Percentiles rank a stretch among this genome's conserved stretches.
phyloP scores from a whole-genome alignment of 2,797 vertebrate genomes.

The Rhincodon typus region DNA sequence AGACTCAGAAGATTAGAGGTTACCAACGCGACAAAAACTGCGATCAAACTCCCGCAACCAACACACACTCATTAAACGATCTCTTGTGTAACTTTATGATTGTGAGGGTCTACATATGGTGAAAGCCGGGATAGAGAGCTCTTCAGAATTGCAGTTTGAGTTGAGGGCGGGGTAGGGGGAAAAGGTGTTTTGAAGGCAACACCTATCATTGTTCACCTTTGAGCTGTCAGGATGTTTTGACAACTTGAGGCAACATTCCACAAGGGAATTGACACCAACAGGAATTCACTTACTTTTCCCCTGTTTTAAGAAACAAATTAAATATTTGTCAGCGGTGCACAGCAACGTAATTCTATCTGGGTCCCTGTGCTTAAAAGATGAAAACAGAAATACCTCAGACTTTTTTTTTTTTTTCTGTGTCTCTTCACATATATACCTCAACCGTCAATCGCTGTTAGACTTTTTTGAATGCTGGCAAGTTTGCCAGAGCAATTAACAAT shows the following conservation, averaged over 20 bases:
- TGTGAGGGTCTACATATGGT: background rate
- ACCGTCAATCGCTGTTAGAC: background rate
- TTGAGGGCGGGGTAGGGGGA: background rate
- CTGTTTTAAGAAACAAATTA: background rate
- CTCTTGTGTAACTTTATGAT: background rate
- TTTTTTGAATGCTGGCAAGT: background rate
- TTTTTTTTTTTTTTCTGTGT: background rate
- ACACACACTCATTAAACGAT: background rate
- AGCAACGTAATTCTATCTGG: background rate
- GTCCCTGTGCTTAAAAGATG: background rate
- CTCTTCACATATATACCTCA: slow-evolving; percentile 16
- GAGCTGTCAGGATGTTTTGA: background rate
- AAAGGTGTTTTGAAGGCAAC: background rate
- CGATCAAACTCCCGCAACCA: background rate
- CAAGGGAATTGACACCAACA: background rate
- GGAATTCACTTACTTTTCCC: background rate
- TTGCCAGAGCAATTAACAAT: background rate
- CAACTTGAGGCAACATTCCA: background rate
- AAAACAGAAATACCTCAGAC: slow-evolving; percentile 5
- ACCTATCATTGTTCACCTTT: background rate
- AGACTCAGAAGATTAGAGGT: background rate
- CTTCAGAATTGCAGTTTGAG: background rate
- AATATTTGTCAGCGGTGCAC: background rate
- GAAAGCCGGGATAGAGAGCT: background rate
- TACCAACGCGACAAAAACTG: background rate